Evolutionary conservation across 92 coral and sea anemone species (phyloP).

Genomic region (Bergia sp.): DNA sequence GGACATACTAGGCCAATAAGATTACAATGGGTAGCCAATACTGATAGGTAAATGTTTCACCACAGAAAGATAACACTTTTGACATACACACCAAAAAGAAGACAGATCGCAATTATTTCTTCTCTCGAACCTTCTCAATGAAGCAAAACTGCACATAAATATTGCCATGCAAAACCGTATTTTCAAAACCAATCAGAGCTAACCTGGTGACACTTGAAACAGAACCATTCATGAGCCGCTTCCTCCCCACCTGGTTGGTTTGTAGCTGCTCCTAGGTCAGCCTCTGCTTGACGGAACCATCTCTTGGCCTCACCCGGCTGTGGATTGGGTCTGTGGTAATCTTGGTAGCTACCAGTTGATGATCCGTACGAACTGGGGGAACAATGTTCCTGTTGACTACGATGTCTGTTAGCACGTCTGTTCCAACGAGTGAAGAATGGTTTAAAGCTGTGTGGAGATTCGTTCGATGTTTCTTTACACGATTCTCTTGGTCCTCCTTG

Average conservation of each 20-base stretch:
- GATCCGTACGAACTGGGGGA: conserved; percentile 46
- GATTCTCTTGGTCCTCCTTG: background rate
- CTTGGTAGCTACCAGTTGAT: conserved; percentile 7
- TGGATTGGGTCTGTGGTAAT: conserved; percentile 55
- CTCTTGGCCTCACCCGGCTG: conserved; percentile 79
- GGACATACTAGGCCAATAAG: too few species aligned
- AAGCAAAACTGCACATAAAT: too few species aligned
- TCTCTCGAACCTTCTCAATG: too few species aligned
- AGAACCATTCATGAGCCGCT: conserved; percentile 73
- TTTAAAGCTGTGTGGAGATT: conserved; percentile 1
- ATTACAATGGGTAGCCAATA: too few species aligned
- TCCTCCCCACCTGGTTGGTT: conserved; percentile 32
- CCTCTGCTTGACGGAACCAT: conserved; percentile 81
- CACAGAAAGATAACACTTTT: too few species aligned
- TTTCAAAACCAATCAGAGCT: background rate
- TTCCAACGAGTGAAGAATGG: conserved; percentile 53
- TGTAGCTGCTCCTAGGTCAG: conserved; percentile 62
- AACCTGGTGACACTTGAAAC: conserved; percentile 89
- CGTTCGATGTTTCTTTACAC: background rate
- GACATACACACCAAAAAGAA: too few species aligned
- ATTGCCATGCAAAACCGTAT: background rate
- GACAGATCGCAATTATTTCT: too few species aligned
- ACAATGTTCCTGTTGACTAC: conserved; percentile 18
- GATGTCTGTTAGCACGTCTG: conserved; percentile 48
- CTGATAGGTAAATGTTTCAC: too few species aligned